Percentiles rank a stretch among this genome's conserved stretches.
Conservation (phyloP, 1,140 invertebrate species). For the Mylabris phalerata region DNA sequence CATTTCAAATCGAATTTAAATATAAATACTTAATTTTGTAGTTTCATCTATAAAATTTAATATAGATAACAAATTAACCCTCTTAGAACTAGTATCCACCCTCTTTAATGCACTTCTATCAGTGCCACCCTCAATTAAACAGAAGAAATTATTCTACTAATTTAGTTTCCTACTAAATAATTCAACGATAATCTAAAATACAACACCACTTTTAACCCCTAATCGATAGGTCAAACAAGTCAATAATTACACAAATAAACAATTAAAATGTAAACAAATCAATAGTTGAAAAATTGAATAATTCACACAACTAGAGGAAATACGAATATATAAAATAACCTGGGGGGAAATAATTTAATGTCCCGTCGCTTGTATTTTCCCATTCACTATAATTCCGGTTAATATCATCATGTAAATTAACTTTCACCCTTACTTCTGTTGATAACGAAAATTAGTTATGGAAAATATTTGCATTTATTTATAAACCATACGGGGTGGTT, state of each 20-base stretch:
- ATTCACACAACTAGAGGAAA: not conserved
- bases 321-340: conserved; percentile 5
- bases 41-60: too few relatives aligned
- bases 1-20: too few relatives aligned
- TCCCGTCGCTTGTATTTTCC: not conserved
- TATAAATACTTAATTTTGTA: too few relatives aligned
- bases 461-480: conserved; percentile 18
- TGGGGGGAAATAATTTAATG: conserved; percentile 9
- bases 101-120: too few relatives aligned
- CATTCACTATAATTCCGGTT: conserved; percentile 5
- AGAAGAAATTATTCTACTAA: too few relatives aligned
- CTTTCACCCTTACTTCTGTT: conserved; percentile 7
- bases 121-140: too few relatives aligned
- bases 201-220: too few relatives aligned
- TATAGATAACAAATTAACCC: too few relatives aligned
- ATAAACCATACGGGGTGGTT: conserved; percentile 8
- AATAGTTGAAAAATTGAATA: conserved; percentile 3
- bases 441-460: conserved; percentile 10
- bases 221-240: too few relatives aligned
- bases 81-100: too few relatives aligned
- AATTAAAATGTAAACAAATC: conserved; percentile 10
- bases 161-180: too few relatives aligned
- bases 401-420: conserved; percentile 18
- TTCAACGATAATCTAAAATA: too few relatives aligned
- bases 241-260: not conserved